Conservation (phyloP, 2,797 vertebrate species). For the Clarias platycephalus region DNA sequence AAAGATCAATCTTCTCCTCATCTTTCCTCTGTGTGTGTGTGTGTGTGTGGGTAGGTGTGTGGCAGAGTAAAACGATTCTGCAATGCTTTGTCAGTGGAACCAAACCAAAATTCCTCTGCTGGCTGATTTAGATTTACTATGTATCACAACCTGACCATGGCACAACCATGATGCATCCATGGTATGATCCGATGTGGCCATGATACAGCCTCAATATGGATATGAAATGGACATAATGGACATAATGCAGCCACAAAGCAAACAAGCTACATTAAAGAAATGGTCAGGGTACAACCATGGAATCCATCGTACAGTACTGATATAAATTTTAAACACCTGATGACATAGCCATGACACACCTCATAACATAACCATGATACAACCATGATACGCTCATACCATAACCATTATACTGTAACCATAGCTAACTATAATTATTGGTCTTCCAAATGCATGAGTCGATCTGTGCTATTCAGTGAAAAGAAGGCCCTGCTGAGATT, state of each 20-base stretch:
- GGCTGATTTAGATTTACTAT: background rate
- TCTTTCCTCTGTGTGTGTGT: conserved; percentile 5
- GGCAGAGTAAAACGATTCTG: background rate
- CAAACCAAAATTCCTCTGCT: background rate
- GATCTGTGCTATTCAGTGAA: too few species aligned
- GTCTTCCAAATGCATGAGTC: too few species aligned
- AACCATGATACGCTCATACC: background rate
- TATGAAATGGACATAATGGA: background rate
- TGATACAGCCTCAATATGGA: background rate
- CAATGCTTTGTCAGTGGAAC: background rate
- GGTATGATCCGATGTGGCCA: background rate
- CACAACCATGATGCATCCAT: background rate
- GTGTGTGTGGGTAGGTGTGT: background rate
- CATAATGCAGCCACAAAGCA: too few species aligned
- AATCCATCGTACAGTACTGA: background rate
- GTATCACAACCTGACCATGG: too few species aligned
- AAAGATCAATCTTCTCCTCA: conserved; percentile 26
- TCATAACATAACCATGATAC: too few species aligned
- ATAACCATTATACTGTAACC: background rate
- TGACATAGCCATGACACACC: too few species aligned
- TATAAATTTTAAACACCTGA: too few species aligned
- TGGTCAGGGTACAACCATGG: background rate
- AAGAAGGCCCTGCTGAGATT: too few species aligned
- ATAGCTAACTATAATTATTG: too few species aligned
- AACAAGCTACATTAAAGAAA: too few species aligned